These are phyloP conservation scores for Metallyticus violacea DNA, from an alignment of 2,888 invertebrate genomes.

Conservation along the genomic window DNA sequence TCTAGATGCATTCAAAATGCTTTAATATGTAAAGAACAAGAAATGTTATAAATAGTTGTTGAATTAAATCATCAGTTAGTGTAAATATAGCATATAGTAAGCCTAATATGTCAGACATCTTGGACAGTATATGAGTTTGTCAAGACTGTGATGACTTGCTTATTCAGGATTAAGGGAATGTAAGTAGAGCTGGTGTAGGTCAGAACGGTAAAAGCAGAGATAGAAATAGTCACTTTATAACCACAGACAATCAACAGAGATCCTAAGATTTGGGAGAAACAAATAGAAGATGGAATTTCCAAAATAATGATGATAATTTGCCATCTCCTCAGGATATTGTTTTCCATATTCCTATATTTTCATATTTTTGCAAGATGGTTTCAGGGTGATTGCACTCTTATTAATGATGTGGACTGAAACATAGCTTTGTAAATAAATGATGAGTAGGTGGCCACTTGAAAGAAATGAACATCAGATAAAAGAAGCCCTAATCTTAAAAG, in stretches of 20 bases:
- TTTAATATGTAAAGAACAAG: neutral
- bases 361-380: neutral
- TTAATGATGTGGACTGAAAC: neutral
- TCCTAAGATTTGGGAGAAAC: neutral
- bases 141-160: neutral
- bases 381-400: too few relatives aligned
- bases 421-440: too few relatives aligned
- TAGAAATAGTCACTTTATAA: neutral
- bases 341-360: neutral
- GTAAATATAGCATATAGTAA: neutral
- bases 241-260: neutral
- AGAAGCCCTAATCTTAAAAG: too few relatives aligned
- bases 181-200: neutral
- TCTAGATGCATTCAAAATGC: neutral
- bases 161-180: neutral
- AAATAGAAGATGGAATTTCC: neutral
- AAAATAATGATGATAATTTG: neutral
- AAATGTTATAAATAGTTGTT: neutral
- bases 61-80: neutral
- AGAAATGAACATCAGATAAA: too few relatives aligned
- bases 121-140: neutral
- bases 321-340: neutral
- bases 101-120: neutral
- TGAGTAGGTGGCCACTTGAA: too few relatives aligned
- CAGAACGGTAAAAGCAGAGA: too few relatives aligned